Percentiles rank a stretch among this genome's conserved stretches.
Conservation (phyloP, 2,888 invertebrate species). For the Cheiracanthium punctorium region DNA sequence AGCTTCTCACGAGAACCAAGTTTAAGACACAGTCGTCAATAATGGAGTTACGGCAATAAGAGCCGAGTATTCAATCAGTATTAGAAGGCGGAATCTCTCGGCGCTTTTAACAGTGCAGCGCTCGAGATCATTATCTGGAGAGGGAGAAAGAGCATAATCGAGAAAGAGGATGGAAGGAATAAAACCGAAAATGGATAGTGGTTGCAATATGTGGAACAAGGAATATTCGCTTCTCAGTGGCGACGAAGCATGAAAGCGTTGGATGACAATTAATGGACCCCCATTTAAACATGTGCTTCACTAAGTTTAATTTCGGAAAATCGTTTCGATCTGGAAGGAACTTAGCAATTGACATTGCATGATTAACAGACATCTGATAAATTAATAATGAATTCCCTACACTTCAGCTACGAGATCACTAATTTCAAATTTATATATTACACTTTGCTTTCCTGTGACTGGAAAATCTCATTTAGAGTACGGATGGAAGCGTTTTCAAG, state of each 20-base stretch:
- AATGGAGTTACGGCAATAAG: slow-evolving; percentile 53
- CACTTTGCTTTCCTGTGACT: no score
- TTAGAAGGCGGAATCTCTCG: slow-evolving; percentile 51
- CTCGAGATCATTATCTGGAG: slow-evolving; percentile 56
- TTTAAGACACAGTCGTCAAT: slow-evolving; percentile 24
- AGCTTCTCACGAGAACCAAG: background rate
- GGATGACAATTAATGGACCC: slow-evolving; percentile 65
- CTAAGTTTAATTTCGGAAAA: slow-evolving; percentile 65
- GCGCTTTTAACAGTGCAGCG: slow-evolving; percentile 41
- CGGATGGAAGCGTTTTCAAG: no score
- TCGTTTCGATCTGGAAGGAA: slow-evolving; percentile 47
- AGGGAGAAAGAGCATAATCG: slow-evolving; percentile 23
- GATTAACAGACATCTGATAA: slow-evolving; percentile 48
- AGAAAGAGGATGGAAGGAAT: slow-evolving; percentile 43
- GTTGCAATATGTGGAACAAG: slow-evolving; percentile 62
- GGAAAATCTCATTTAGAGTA: no score
- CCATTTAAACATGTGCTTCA: slow-evolving; percentile 69
- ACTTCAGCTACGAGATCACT: background rate
- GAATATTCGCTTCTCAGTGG: slow-evolving; percentile 54
- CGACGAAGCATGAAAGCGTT: slow-evolving; percentile 55
- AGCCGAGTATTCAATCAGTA: slow-evolving; percentile 56
- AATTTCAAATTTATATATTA: slow-evolving; percentile 10
- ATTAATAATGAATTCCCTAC: slow-evolving; percentile 42
- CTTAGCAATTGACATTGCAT: slow-evolving; percentile 38
- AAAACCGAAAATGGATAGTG: slow-evolving; percentile 68